phyloP scores from a whole-genome alignment of 2,888 invertebrate species.

The Hecatera dysodea region DNA sequence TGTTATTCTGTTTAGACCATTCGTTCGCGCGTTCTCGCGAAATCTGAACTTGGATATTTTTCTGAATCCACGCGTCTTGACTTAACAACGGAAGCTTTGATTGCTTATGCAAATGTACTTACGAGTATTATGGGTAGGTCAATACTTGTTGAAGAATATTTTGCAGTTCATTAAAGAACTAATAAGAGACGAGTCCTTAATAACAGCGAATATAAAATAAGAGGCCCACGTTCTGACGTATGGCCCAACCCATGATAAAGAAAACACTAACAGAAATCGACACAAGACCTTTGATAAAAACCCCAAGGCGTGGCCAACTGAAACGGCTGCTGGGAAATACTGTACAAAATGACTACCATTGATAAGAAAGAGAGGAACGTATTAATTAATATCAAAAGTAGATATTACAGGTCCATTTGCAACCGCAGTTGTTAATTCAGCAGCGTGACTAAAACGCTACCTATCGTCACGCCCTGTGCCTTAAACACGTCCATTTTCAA shows the following conservation, averaged over 20 bases:
- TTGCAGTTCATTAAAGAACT: neutral
- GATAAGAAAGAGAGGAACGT: conserved; percentile 1
- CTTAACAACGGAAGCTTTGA: conserved; percentile 40
- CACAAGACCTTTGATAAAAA: neutral
- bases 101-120: conserved; percentile 29
- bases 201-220: neutral
- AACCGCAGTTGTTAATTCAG: conserved; percentile 37
- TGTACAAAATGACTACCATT: neutral
- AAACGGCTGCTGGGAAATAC: neutral
- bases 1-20: conserved; percentile 45
- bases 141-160: neutral
- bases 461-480: conserved; percentile 54
- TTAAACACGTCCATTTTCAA: conserved; percentile 54
- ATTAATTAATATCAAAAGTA: conserved; percentile 3
- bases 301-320: neutral
- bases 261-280: neutral
- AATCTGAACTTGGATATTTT: conserved; percentile 41
- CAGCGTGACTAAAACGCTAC: conserved; percentile 59
- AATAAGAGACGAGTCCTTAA: neutral
- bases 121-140: conserved; percentile 9
- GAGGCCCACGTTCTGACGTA: neutral
- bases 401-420: conserved; percentile 19
- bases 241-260: neutral
- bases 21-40: conserved; percentile 23
- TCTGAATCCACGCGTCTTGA: conserved; percentile 20